These are phyloP conservation scores for Empidonax alnorum DNA, from an alignment of 2,113 vertebrate species.

Conservation along the genomic window DNA sequence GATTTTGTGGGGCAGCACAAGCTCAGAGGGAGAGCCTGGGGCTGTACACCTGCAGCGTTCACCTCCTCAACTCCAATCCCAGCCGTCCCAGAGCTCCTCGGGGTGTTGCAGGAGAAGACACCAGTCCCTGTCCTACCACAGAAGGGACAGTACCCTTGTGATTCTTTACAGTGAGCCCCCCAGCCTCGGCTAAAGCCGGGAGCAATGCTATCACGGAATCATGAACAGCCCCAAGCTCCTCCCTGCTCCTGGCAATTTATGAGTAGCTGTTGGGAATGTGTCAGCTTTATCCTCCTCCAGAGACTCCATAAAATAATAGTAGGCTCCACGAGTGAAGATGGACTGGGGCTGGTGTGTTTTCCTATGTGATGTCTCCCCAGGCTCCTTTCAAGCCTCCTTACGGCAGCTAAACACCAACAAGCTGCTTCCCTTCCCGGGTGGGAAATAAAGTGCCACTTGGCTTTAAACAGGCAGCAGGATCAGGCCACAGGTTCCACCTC, in stretches of 20 bases:
- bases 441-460: not conserved
- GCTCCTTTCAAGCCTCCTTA: slow-evolving; percentile 30
- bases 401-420: not conserved
- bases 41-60: not conserved
- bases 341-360: slow-evolving; percentile 37
- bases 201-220: not conserved
- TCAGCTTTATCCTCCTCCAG: slow-evolving; percentile 61
- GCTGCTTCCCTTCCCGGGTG: not conserved
- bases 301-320: slow-evolving; percentile 54
- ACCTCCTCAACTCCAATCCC: too few species aligned
- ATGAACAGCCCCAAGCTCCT: accelerated
- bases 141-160: not conserved
- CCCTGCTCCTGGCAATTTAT: slow-evolving; percentile 17
- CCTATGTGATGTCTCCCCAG: slow-evolving; percentile 53
- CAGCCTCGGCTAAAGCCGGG: accelerated
- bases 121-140: accelerated
- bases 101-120: not conserved
- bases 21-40: not conserved
- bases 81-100: not conserved
- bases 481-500: not conserved
- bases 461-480: not conserved
- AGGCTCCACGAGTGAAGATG: slow-evolving; percentile 30
- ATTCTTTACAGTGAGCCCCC: accelerated
- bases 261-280: not conserved
- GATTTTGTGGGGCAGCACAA: not conserved